Evolutionary conservation across 2,113 vertebrate genomes (phyloP).

Genomic region (Pollachius pollachius): DNA sequence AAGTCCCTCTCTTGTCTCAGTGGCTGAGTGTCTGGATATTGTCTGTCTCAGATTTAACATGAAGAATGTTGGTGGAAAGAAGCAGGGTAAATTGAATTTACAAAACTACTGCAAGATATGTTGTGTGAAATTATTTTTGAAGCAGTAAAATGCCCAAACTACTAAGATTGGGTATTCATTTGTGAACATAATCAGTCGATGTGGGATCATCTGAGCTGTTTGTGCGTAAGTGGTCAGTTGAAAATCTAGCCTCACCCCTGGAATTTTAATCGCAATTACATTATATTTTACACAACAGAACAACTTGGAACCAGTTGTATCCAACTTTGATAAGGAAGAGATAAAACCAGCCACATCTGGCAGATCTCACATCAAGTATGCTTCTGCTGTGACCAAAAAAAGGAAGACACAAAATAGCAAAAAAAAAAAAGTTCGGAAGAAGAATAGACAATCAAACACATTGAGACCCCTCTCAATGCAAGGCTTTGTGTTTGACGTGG

Average conservation of each 20-base stretch:
- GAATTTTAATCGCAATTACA: constrained; percentile 3
- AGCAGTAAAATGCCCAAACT: no score
- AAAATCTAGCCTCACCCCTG: neutral
- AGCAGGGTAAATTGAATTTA: constrained; percentile 32
- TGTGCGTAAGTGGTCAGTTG: constrained; percentile 1
- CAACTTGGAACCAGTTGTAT: no score
- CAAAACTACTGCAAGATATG: constrained; percentile 35
- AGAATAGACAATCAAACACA: neutral
- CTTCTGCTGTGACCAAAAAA: neutral
- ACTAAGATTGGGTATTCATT: no score
- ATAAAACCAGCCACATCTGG: no score
- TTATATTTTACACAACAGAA: no score
- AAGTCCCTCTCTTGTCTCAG: constrained; percentile 36
- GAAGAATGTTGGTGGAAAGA: constrained; percentile 51
- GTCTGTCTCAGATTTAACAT: constrained; percentile 45
- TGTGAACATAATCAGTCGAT: no score
- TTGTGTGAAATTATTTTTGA: constrained; percentile 29
- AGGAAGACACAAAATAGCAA: neutral
- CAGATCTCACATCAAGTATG: no score
- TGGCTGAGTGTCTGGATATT: constrained; percentile 58
- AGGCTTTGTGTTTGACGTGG: constrained; percentile 7
- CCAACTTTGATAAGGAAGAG: no score
- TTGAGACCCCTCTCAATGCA: constrained; percentile 4
- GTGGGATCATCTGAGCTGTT: constrained; percentile 16
- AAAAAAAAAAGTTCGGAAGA: neutral